phyloP scores from a whole-genome alignment of 2,888 invertebrate species.

The Litoditis marina region DNA sequence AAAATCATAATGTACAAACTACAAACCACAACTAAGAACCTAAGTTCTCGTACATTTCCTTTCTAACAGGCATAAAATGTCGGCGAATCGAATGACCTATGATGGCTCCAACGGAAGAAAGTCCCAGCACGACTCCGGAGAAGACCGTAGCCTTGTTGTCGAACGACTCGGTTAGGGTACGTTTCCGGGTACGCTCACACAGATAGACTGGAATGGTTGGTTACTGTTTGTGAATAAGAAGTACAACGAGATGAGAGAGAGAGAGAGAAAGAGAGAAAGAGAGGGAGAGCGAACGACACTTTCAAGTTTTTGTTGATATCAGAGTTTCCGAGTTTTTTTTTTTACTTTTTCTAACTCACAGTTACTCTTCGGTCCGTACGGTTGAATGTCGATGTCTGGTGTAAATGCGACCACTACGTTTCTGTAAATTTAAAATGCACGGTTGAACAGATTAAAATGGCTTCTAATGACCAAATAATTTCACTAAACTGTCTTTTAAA shows the following conservation, averaged over 20 bases:
- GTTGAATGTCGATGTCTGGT: conserved; percentile 57
- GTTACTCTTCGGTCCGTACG: conserved; percentile 54
- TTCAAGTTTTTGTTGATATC: not conserved
- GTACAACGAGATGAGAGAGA: too few relatives aligned
- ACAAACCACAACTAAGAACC: too few relatives aligned
- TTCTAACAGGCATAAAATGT: conserved; percentile 49
- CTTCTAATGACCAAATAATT: too few relatives aligned
- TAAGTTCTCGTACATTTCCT: conserved; percentile 45
- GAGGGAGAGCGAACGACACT: too few relatives aligned
- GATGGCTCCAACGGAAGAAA: conserved; percentile 49
- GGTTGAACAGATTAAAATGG: too few relatives aligned
- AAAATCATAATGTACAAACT: not conserved
- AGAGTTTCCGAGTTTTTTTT: not conserved
- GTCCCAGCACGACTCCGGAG: conserved; percentile 48
- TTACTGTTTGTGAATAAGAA: too few relatives aligned
- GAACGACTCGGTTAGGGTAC: conserved; percentile 52
- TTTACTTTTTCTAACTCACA: conserved; percentile 47
- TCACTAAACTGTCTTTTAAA: too few relatives aligned
- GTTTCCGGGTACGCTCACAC: conserved; percentile 54
- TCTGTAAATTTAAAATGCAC: too few relatives aligned
- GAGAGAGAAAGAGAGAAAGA: too few relatives aligned
- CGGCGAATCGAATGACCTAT: conserved; percentile 49
- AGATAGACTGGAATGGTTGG: conserved; percentile 50
- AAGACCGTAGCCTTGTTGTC: conserved; percentile 54
- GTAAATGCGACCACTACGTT: conserved; percentile 49